These are phyloP conservation scores for Tiliacea citrago DNA, from an alignment of 2,888 invertebrate species.

Conservation along the genomic window DNA sequence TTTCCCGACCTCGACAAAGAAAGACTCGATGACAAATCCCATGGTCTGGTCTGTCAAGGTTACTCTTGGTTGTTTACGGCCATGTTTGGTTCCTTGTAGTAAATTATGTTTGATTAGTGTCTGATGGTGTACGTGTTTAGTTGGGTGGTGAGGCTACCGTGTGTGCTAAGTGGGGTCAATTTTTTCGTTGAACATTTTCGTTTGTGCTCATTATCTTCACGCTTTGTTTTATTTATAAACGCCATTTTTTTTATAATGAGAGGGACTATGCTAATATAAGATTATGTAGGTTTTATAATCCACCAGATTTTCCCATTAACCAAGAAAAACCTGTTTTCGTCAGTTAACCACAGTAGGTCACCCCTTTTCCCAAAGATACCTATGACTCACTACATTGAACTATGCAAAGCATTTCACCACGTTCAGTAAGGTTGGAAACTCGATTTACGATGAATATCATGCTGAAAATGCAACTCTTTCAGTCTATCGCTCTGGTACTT, in stretches of 20 bases:
- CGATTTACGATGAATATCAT: not conserved
- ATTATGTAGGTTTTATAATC: not conserved
- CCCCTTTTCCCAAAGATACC: conserved; percentile 8
- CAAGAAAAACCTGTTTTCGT: conserved; percentile 4
- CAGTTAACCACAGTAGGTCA: conserved; percentile 18
- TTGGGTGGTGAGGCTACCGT: conserved; percentile 46
- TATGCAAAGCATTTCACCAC: conserved; percentile 8
- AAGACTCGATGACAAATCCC: conserved; percentile 85
- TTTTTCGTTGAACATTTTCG: conserved; percentile 15
- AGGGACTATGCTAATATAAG: not conserved
- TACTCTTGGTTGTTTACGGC: conserved; percentile 71
- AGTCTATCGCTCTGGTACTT: not conserved
- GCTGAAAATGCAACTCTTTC: too few species aligned
- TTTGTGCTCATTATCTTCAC: conserved; percentile 13
- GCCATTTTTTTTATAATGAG: conserved; percentile 11
- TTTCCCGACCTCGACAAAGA: conserved; percentile 84
- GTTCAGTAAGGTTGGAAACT: conserved; percentile 7
- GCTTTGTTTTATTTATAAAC: conserved; percentile 35
- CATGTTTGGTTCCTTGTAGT: conserved; percentile 66
- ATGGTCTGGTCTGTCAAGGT: conserved; percentile 84
- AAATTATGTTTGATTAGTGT: conserved; percentile 66
- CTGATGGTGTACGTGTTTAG: conserved; percentile 58
- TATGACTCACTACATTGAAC: conserved; percentile 17
- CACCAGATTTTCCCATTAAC: not conserved
- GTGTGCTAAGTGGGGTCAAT: conserved; percentile 38